Base-by-base conservation (phyloP, 2,888 invertebrate genomes). In the Melipona beecheii region DNA sequence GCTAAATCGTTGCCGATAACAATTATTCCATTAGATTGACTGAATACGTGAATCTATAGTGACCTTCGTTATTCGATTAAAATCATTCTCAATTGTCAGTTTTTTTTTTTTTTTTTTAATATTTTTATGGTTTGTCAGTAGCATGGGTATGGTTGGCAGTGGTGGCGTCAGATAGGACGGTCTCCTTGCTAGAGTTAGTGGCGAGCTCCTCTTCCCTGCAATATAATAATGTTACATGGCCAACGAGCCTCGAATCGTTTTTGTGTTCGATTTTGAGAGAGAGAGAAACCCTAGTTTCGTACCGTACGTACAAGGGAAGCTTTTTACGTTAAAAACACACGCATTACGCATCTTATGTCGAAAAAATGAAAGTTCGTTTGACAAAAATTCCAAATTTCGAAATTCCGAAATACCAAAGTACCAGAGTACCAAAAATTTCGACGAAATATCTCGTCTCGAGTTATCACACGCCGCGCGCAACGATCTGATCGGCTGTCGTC, bases 181-280 rank as follows among this genome's bases (percentile, higher is more conserved):
- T 94, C 93, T 94, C 94, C 92, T 91, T 94, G 94, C 93, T 94
- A 94, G 93, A 93, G 90, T 94, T 93, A 93, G 93, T 93, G 90
- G 93, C 91, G 93, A 93, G 93, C 91, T 93, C 94, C 92, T 94
- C 93, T 92, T 94, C 93, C 94, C 94, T 94, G 94, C 86, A 94
- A 94, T 92, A 93, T 85, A 94, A 94, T 86, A 94, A 94, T 87
- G 91, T 93, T 93, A 92, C 93, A 92, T 91, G 91, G 91, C 92
- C 87, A 92, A 91, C 90, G 87, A 89, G 89, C 90, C 90, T 88
- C 81, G 81, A 83, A 78, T 84, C 78, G 78, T 69, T 49, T 60
- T 49, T 50, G 21, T 17, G 80, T 84, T 87, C 78, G 49, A 62
- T 78, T 83, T 81, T 77, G 50, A 50, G 60, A 83, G 76, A 73